These are phyloP conservation scores for Hermaeophaga mercurialis DNA, from an alignment of 2,888 invertebrate species.

Conservation along the genomic window DNA sequence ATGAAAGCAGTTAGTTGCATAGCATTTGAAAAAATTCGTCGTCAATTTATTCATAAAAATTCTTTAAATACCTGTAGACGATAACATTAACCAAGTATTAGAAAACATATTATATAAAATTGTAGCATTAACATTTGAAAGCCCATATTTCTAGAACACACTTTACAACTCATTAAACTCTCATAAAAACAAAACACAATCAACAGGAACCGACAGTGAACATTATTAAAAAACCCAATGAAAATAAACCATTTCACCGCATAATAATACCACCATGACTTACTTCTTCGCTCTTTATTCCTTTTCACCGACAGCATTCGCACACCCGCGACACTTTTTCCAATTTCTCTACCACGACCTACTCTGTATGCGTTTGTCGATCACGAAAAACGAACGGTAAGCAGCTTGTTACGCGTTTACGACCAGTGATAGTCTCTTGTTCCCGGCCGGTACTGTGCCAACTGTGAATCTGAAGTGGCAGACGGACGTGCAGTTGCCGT, in stretches of 20 bases:
- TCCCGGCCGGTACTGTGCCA: neutral
- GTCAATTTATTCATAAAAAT: too few species aligned
- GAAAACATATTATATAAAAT: too few species aligned
- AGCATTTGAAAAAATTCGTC: too few species aligned
- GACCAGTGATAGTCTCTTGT: neutral
- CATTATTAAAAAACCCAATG: neutral
- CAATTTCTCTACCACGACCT: neutral
- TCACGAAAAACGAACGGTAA: neutral
- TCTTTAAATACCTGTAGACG: too few species aligned
- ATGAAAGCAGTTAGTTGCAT: too few species aligned
- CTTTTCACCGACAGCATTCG: slow-evolving; percentile 1
- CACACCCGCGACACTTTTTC: slow-evolving; percentile 6
- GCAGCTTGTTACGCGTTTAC: neutral
- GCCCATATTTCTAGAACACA: too few species aligned
- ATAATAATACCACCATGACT: slow-evolving; percentile 4
- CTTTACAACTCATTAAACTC: too few species aligned
- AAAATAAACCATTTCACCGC: neutral
- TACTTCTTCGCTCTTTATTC: slow-evolving; percentile 4
- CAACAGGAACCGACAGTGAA: too few species aligned
- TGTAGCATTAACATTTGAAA: too few species aligned
- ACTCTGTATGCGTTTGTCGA: neutral
- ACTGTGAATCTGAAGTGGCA: slow-evolving; percentile 11
- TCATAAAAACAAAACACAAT: too few species aligned
- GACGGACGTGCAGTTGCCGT: neutral
- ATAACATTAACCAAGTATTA: too few species aligned